Evolutionary conservation across 2,797 vertebrate species (phyloP).

Genomic region (Sebastes glaucus): DNA sequence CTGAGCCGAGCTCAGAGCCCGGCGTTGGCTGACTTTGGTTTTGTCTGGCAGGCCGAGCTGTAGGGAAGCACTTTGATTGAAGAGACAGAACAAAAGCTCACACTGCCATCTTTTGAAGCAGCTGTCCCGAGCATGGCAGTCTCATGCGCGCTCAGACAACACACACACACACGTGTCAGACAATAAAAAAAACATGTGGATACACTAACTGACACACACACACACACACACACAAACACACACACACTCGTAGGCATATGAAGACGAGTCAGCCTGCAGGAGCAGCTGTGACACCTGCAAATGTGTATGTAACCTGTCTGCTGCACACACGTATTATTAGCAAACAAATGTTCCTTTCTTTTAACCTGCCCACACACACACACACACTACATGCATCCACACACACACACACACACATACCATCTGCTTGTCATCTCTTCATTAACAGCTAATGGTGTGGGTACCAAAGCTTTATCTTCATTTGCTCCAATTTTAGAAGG

Average conservation of each 20-base stretch:
- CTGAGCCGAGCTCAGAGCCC: slow-evolving; percentile 45
- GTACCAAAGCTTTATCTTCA: slow-evolving; percentile 6
- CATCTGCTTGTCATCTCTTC: slow-evolving; percentile 22
- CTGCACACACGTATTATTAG: slow-evolving; percentile 13
- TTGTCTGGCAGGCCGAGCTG: slow-evolving; percentile 69
- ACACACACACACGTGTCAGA: slow-evolving; percentile 15
- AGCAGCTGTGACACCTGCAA: slow-evolving; percentile 49
- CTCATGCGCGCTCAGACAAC: slow-evolving; percentile 12
- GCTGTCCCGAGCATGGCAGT: slow-evolving; percentile 61
- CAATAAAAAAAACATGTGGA: neutral
- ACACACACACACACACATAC: neutral
- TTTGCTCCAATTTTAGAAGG: neutral
- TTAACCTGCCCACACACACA: neutral
- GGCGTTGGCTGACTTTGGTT: slow-evolving; percentile 68
- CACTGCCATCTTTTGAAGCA: slow-evolving; percentile 70
- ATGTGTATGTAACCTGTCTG: slow-evolving; percentile 40
- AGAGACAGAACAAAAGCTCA: slow-evolving; percentile 73
- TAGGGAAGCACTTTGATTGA: slow-evolving; percentile 74
- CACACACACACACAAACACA: neutral
- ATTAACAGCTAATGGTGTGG: slow-evolving; percentile 7
- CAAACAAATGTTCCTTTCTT: slow-evolving; percentile 1
- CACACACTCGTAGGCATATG: neutral
- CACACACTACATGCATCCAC: neutral
- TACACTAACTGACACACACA: neutral
- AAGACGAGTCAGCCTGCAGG: slow-evolving; percentile 1